Percentiles rank a stretch among this genome's conserved stretches.
Evolutionary conservation across 1,140 invertebrate species (phyloP).

Genomic region (Bombus confusus): DNA sequence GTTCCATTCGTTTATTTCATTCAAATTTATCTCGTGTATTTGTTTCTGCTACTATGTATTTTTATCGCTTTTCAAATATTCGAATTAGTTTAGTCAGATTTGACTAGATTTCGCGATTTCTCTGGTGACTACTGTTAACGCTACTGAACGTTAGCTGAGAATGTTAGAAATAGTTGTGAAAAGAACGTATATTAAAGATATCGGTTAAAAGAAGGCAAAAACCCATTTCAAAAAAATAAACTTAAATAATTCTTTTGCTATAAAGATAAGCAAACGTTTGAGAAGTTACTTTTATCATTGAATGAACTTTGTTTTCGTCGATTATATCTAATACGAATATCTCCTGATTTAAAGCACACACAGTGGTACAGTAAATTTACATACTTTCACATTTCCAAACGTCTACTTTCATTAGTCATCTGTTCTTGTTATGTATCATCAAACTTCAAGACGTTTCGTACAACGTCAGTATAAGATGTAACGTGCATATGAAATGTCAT

Average conservation of each 20-base stretch:
- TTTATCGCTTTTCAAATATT: no score
- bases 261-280: not conserved
- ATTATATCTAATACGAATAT: not conserved
- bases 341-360: not conserved
- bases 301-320: not conserved
- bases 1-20: not conserved
- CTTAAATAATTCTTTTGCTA: not conserved
- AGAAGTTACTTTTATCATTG: not conserved
- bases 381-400: not conserved
- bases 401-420: not conserved
- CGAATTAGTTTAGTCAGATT: no score
- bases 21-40: no score
- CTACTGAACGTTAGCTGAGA: no score
- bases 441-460: not conserved
- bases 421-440: not conserved
- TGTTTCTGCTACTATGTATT: not conserved
- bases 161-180: not conserved
- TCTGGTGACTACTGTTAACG: no score
- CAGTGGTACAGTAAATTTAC: no score
- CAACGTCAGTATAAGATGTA: not conserved
- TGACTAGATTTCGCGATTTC: no score
- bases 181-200: not conserved
- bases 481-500: not conserved
- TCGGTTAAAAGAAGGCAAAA: no score
- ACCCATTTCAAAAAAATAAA: no score